Conservation (phyloP, 2,888 invertebrate genomes). For the Macrosiphum euphorbiae region DNA sequence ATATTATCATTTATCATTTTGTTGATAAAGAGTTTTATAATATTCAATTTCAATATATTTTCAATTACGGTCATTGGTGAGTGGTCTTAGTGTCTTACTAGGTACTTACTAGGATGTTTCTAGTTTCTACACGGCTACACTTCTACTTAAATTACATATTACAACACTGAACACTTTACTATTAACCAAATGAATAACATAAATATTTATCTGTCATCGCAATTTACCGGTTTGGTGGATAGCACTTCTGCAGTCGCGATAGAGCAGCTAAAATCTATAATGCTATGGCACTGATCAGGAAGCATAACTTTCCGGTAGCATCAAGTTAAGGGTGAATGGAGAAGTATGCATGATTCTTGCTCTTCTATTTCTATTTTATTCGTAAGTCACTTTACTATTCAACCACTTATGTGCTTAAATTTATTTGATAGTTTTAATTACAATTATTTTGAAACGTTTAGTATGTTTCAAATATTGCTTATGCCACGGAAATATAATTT, state of each 20-base stretch:
- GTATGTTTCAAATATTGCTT: not conserved
- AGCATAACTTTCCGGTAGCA: not conserved
- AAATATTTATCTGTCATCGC: not conserved
- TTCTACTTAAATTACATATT: no score
- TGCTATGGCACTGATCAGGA: not conserved
- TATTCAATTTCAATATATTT: no score
- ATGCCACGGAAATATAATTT: not conserved
- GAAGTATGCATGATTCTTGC: not conserved
- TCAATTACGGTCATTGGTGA: no score
- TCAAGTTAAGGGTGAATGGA: not conserved
- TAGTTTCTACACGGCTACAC: no score
- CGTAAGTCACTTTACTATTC: not conserved
- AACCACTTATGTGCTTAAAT: not conserved
- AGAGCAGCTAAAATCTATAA: not conserved
- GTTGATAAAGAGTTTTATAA: not conserved
- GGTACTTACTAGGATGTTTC: no score
- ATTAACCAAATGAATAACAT: not conserved
- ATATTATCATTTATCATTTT: not conserved
- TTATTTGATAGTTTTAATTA: not conserved
- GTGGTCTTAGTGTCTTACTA: no score
- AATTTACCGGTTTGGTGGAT: not conserved
- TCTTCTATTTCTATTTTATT: conserved; percentile 6
- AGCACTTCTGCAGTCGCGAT: not conserved
- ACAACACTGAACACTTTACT: not conserved
- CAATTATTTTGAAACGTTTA: not conserved